Conservation (phyloP, 2,888 invertebrate genomes). For the Orchestes rusci region DNA sequence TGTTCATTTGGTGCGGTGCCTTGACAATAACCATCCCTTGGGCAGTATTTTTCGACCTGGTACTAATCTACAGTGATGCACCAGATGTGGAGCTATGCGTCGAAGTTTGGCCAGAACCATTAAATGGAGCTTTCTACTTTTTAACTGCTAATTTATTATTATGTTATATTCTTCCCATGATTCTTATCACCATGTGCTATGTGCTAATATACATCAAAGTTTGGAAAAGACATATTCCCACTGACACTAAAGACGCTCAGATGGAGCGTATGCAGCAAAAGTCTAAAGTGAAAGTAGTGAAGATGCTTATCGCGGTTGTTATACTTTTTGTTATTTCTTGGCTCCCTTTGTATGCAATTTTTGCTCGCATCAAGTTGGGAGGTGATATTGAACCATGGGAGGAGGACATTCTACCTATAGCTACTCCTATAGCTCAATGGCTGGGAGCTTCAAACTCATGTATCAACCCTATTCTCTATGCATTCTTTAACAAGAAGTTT, state of each 20-base stretch:
- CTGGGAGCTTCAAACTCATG: slow-evolving; percentile 90
- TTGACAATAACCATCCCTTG: slow-evolving; percentile 80
- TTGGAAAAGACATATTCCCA: slow-evolving; percentile 80
- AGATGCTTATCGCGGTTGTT: slow-evolving; percentile 90
- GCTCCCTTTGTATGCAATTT: slow-evolving; percentile 86
- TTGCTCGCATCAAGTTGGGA: slow-evolving; percentile 78
- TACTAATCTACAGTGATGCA: slow-evolving; percentile 63
- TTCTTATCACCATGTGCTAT: slow-evolving; percentile 86
- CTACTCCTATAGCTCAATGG: slow-evolving; percentile 87
- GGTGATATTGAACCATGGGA: slow-evolving; percentile 69
- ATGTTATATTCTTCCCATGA: slow-evolving; percentile 87
- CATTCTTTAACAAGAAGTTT: slow-evolving; percentile 92
- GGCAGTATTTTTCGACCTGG: slow-evolving; percentile 83
- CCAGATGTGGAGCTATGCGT: slow-evolving; percentile 71
- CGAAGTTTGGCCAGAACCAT: slow-evolving; percentile 79
- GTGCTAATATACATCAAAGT: slow-evolving; percentile 85
- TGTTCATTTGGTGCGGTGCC: slow-evolving; percentile 85
- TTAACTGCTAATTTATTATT: slow-evolving; percentile 81
- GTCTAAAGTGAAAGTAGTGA: slow-evolving; percentile 90
- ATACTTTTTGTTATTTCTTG: slow-evolving; percentile 90
- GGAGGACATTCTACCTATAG: slow-evolving; percentile 70
- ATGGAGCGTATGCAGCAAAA: slow-evolving; percentile 91
- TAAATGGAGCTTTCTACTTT: slow-evolving; percentile 79
- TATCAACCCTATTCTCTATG: slow-evolving; percentile 91
- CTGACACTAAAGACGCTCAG: slow-evolving; percentile 84